Base-by-base conservation (phyloP, 2,888 invertebrate genomes). In the Bedellia somnulentella region DNA sequence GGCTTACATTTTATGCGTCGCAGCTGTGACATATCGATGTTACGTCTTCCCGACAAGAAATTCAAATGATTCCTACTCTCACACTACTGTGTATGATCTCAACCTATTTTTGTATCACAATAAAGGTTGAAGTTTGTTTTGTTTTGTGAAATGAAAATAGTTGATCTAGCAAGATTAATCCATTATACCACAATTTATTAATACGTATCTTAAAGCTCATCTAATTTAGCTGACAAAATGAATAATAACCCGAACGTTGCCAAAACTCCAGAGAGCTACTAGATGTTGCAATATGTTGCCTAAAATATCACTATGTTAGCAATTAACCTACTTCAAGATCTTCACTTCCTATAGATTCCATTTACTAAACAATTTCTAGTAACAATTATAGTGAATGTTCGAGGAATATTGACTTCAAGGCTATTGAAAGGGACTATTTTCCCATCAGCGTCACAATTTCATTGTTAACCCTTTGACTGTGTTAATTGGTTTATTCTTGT, bases 401-500 rank as follows among this genome's bases (percentile, higher is more conserved):
- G 5, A 10, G 12, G 12, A 5, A 12, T 6, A 14, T n/a, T n/a
- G n/a, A n/a, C n/a, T n/a, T n/a, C 14, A 15, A n/a, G 6, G 13
- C 9, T 11, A 4, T 30, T 30, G 15, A 14, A 13, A 22, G 9
- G 31, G 30, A 26, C 33, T 33, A 36, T 35, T 38, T 40, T 34
- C 33, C 35, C 37, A 37, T 34, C 35, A 36, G 24, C 29, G 34
- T 37, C 37, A 35, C 36, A 35, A 23, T 26, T 33, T 29, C 34
- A 32, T 45, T 48, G 17, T 49, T 52, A 54, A 52, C 54, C 57
- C 53, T 51, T 60, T 54, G 47, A 48, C 43, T 47, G 45, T 44
- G 57, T 57, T 67, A 70, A 71, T 67, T 68, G 60, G 57, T 59
- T 52, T 66, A 58, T 60, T 62, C 59, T 62, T 57, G 57, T 57